Evolutionary conservation across 1,140 invertebrate genomes (phyloP).

Genomic region (Apolygus lucorum): DNA sequence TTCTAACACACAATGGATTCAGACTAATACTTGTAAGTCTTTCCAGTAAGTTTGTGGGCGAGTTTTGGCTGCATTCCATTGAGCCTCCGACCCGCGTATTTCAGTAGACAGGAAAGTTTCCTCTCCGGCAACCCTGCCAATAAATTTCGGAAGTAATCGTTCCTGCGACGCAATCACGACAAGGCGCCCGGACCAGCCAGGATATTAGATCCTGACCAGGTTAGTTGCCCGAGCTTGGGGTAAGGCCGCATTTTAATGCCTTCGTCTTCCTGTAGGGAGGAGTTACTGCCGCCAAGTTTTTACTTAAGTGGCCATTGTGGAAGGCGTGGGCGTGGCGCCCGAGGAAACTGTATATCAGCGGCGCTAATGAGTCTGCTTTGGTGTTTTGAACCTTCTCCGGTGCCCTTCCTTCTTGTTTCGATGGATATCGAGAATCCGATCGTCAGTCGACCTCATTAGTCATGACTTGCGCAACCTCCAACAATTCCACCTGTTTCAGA

Average conservation of each 20-base stretch:
- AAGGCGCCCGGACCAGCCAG: not conserved
- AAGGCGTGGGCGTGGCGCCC: conserved; percentile 7
- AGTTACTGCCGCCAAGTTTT: not conserved
- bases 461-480: conserved; percentile 4
- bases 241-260: conserved; percentile 3
- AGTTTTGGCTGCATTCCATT: not conserved
- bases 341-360: conserved; percentile 10
- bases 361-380: conserved; percentile 2
- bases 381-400: not conserved
- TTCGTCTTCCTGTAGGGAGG: conserved; percentile 1
- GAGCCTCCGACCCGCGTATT: not conserved
- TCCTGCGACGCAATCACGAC: not conserved
- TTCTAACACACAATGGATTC: too few species aligned
- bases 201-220: not conserved
- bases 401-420: not conserved
- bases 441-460: conserved; percentile 8
- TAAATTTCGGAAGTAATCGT: not conserved
- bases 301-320: conserved; percentile 7
- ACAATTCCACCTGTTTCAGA: too few species aligned
- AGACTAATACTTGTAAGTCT: too few species aligned
- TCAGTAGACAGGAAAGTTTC: too few species aligned
- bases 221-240: not conserved
- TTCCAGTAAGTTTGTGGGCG: not conserved
- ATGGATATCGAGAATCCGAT: not conserved
- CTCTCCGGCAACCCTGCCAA: too few species aligned